Percentiles rank a stretch among this genome's conserved stretches.
These are phyloP conservation scores for Heterodera carotae DNA, from an alignment of 1,140 invertebrate genomes.

Conservation along the genomic window DNA sequence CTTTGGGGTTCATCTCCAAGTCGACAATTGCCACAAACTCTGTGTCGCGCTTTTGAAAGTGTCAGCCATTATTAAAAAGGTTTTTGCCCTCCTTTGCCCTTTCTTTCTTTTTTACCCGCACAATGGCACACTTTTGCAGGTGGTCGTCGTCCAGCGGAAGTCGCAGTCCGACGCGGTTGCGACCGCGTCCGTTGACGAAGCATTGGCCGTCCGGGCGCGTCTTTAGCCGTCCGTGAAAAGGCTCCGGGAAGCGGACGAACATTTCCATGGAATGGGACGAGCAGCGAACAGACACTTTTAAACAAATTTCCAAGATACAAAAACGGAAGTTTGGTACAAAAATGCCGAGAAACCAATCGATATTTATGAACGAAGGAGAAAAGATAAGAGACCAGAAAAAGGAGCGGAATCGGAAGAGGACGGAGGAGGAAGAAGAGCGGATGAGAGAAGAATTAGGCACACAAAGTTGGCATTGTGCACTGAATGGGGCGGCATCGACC, in stretches of 20 bases:
- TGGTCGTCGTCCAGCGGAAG: conserved; percentile 15
- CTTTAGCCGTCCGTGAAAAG: conserved; percentile 13
- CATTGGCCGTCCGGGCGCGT: conserved; percentile 21
- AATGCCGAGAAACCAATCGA: no score
- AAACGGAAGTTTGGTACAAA: no score
- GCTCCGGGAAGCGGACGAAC: conserved; percentile 26
- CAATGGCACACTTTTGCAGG: conserved; percentile 28
- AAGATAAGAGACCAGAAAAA: neutral
- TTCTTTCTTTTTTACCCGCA: neutral
- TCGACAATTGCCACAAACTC: conserved; percentile 25
- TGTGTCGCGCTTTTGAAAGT: conserved; percentile 6
- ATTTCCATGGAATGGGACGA: conserved; percentile 24
- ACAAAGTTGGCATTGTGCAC: neutral
- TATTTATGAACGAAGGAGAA: no score
- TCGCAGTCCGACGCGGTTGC: neutral
- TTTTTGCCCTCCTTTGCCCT: neutral
- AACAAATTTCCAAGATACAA: no score
- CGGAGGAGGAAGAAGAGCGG: neutral
- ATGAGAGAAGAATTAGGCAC: neutral
- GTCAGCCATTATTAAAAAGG: neutral
- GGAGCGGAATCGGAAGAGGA: neutral
- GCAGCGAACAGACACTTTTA: conserved; percentile 20
- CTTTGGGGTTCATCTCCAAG: conserved; percentile 18
- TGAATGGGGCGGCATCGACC: neutral
- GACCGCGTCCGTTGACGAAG: conserved; percentile 22